Base-by-base conservation (phyloP, 2,797 vertebrate species). In the Buphagus erythrorhynchus region DNA sequence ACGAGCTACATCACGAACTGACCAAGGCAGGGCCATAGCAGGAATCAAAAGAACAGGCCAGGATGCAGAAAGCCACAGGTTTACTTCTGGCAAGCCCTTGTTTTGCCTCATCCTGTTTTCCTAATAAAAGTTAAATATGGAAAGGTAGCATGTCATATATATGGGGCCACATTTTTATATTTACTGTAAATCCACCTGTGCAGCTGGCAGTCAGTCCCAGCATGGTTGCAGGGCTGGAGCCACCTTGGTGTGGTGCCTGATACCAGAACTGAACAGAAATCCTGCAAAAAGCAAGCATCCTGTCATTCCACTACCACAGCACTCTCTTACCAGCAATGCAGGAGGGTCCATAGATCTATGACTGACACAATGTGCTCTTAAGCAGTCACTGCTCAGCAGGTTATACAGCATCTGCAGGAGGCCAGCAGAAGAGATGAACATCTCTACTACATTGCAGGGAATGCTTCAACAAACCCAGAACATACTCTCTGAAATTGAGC, bases 371-470 rank as follows among this genome's bases (percentile, higher is more conserved):
- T 11, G 8, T 51, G 40, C 10, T 61, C 6, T 51, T 13, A 46
- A 51, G 19, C 38, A 24, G 38, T 22, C 25, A 2, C 55, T 14
- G 3, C 66, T 42, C 40, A n/a, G 55, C 45, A 76, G 40, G 13
- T 17, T 31, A 1, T 11, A 3, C 8, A 24, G 46, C 14, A 55
- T 20, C 49, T 76, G 54, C 49, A 75, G 52, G 2, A 24, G 36
- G 20, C 14, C 67, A 51, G 72, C 55, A 49, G 73, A 33, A 61
- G 59, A 46, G 55, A n/a, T 12, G 15, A 6, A 7, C 15, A 3
- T 45, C 35, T 35, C 59, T 46, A 12, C 36, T 35, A 1, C 0
- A 0, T 16, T 11, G 21, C 22, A 33, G 29, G 5, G 3, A 92
- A 28, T 14, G 25, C 59, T 65, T 36, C 46, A 63, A 43, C 13